Conservation (phyloP, 2,888 invertebrate species). For the Conops quadrifasciatus region DNA sequence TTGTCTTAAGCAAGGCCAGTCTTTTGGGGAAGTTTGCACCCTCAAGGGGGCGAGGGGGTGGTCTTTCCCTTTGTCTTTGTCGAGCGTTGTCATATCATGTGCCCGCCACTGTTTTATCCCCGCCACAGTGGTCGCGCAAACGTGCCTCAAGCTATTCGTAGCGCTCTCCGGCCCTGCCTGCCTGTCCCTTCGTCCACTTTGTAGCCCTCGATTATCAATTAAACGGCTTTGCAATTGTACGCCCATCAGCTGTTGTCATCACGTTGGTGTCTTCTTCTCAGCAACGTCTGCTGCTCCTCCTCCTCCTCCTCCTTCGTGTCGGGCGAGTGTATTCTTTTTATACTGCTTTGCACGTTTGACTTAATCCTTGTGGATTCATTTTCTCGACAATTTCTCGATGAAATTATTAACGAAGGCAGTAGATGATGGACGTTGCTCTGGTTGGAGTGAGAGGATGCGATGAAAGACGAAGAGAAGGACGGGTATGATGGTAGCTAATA, state of each 20-base stretch:
- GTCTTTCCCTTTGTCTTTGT: too few species aligned
- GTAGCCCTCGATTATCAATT: slow-evolving; percentile 31
- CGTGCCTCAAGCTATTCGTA: too few species aligned
- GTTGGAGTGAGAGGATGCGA: neutral
- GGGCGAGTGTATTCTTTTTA: neutral
- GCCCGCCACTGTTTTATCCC: too few species aligned
- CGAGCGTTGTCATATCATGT: too few species aligned
- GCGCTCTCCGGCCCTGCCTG: neutral
- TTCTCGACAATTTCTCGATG: slow-evolving; percentile 29
- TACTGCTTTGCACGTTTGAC: neutral
- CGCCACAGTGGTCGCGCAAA: too few species aligned
- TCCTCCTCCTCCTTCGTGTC: neutral
- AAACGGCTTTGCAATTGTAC: slow-evolving; percentile 33
- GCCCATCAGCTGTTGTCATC: too few species aligned
- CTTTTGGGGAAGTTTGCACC: too few species aligned
- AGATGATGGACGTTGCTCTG: neutral
- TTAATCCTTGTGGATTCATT: slow-evolving; percentile 26
- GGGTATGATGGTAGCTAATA: neutral
- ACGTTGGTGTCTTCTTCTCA: neutral
- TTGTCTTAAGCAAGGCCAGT: too few species aligned
- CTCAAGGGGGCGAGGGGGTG: too few species aligned
- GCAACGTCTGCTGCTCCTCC: too few species aligned
- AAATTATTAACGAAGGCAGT: slow-evolving; percentile 30
- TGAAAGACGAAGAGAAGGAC: neutral
- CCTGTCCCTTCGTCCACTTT: too few species aligned